Evolutionary conservation across 2,888 invertebrate species (phyloP), one percentile per base, ranked within the genome.

Genomic region (Drosophila pseudotakahashii): DNA sequence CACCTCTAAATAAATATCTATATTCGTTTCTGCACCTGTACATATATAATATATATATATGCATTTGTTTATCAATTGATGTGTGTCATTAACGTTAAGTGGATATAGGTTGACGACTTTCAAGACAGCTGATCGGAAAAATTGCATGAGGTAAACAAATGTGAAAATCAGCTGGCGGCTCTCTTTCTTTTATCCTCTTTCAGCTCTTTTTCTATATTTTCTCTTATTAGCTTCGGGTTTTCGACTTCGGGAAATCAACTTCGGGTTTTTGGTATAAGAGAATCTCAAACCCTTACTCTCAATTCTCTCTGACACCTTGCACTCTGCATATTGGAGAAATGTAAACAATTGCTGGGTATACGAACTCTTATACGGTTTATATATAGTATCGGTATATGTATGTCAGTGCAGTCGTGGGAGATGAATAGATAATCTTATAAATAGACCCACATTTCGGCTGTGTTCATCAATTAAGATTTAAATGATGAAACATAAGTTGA

Each of bases 341-440:
- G 83, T 83, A 83, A 83, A 83, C 83, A 83, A 72, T 1, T 42
- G 19, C 26, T 16, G 5, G 36, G 54, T 63, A 61, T 53, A 60
- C 50, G 41, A 66, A 47, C 62, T 86, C 81, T 80, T 81, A 78
- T 80, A 80, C 61, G 37, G 5, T 13, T 19, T n/a, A 34, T 32
- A 53, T 51, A 16, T 39, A 39, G 48, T 47, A 42, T 54, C 13
- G 59, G 59, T 63, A 64, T 76, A 55, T 61, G 75, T 86, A 61
- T 81, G 84, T 86, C 83, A 83, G 62, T 76, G 74, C 81, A 80
- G 48, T 73, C 19, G 34, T 76, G 81, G 81, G 81, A 80, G 76
- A 69, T 83, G 68, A 78, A 73, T 73, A 73, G 64, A 75, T 67
- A 64, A 41, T 47, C 45, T 14, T 67, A 69, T 55, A 83, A 86